Base-by-base conservation (phyloP, 2,113 vertebrate genomes). In the Poeciliopsis retropinna region DNA sequence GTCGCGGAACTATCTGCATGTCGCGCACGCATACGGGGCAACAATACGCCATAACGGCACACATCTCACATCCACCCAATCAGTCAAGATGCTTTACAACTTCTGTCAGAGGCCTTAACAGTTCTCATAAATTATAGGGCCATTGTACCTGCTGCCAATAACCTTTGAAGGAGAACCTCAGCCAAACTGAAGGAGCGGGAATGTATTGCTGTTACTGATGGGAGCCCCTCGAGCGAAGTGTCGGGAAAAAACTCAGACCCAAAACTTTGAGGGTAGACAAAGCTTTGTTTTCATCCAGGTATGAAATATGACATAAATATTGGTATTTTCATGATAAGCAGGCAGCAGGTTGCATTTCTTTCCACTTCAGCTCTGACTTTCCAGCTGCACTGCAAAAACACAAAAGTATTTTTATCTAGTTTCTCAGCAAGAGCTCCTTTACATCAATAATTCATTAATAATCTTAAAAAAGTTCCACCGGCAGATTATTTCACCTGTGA, bases 11-110 rank as follows among this genome's bases (percentile, higher is more conserved):
- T 89, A 83, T 80, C 82, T 65, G 84, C 84, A 75, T 88, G 87
- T 83, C 71, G 65, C 13, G 51, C 80, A 27, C 87, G 72, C 84
- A 82, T 86, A 75, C 77, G 77, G 22, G 82, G 81, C 83, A 76
- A 87, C 87, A 90, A 88, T 91, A 90, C 85, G 87, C 87, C 89
- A 84, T 85, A 89, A 89, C 88, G 90, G 89, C 84, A 89, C 88
- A 90, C 89, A 87, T 89, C 89, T 90, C 81, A 85, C 79, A 89
- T 89, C 89, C 78, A 54, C 82, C 86, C 88, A 87, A 92, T 93
- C 89, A 92, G 91, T 94, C 92, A 93, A 74, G 78, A 89, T 93
- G 87, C 90, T 95, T 94, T 93, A 93, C 89, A 90, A 88, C 92
- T 88, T 90, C 89, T 93, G 92, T 88, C 91, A 89, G 71, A 74